Conservation (phyloP, 1,140 invertebrate species). For the Drusus annulatus region DNA sequence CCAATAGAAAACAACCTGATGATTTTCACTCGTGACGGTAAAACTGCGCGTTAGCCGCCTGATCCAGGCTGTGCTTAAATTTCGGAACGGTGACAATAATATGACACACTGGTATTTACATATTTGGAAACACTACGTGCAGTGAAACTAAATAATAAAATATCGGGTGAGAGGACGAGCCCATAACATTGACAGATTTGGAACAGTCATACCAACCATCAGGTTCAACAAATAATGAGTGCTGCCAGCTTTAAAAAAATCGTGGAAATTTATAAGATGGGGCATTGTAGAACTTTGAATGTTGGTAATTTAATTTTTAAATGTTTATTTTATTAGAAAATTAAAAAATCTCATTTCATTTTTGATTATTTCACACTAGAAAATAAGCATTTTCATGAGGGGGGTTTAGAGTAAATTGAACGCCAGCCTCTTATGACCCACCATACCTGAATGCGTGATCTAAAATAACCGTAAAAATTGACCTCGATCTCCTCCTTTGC, state of each 20-base stretch:
- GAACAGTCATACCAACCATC: neutral
- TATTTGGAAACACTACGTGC: constrained; percentile 43
- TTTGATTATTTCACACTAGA: too few relatives aligned
- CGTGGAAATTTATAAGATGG: too few relatives aligned
- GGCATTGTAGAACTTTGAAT: too few relatives aligned
- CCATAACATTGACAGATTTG: constrained; percentile 46
- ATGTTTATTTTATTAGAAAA: too few relatives aligned
- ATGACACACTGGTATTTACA: constrained; percentile 42
- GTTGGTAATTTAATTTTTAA: too few relatives aligned
- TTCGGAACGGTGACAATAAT: constrained; percentile 35
- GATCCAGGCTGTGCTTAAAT: neutral
- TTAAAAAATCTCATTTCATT: too few relatives aligned
- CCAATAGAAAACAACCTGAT: constrained; percentile 39
- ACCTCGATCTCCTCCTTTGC: too few relatives aligned
- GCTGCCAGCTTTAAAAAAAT: neutral
- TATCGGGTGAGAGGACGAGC: constrained; percentile 33
- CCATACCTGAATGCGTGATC: too few relatives aligned
- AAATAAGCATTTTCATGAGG: too few relatives aligned
- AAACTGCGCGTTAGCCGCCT: constrained; percentile 14
- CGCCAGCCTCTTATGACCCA: too few relatives aligned
- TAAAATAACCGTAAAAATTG: too few relatives aligned
- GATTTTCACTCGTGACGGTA: constrained; percentile 17
- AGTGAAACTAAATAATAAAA: constrained; percentile 44
- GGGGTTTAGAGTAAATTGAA: too few relatives aligned
- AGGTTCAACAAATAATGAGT: constrained; percentile 5